phyloP scores from a whole-genome alignment of 2,113 vertebrate genomes.

The Cygnus buccinator region DNA sequence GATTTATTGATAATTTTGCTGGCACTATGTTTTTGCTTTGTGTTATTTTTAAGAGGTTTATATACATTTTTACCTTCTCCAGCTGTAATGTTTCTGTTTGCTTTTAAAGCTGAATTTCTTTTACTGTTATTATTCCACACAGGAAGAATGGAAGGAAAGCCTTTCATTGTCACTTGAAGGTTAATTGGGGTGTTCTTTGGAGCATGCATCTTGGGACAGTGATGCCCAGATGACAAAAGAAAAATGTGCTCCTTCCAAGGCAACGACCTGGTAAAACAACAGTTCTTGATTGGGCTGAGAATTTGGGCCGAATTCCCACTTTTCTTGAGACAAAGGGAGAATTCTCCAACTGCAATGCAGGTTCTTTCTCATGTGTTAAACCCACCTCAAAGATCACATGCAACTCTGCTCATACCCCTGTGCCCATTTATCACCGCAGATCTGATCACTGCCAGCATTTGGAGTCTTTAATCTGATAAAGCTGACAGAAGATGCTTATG shows the following conservation, averaged over 20 bases:
- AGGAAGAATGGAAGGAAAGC: not conserved
- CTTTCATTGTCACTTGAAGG: constrained; percentile 11
- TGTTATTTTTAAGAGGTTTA: not conserved
- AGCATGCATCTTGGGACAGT: not conserved
- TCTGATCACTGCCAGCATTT: constrained; percentile 28
- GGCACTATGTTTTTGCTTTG: not conserved
- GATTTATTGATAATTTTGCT: not conserved
- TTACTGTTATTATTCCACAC: not conserved
- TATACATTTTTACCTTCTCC: not conserved
- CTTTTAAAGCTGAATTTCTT: not conserved
- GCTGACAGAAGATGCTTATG: constrained; percentile 61
- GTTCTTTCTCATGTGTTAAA: constrained; percentile 20
- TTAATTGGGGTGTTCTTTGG: constrained; percentile 41
- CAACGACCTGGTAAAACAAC: not conserved
- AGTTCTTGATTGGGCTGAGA: constrained; percentile 1
- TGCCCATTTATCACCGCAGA: not conserved
- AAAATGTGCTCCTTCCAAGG: not conserved
- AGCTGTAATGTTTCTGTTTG: not conserved
- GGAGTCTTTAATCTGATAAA: constrained; percentile 58
- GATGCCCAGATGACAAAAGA: not conserved
- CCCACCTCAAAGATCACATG: constrained; percentile 29
- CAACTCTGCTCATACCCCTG: not conserved
- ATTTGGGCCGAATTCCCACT: not conserved
- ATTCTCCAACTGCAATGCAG: constrained; percentile 60
- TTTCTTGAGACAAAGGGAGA: constrained; percentile 50